Evolutionary conservation across 2,888 invertebrate species (phyloP), one percentile per base, ranked within the genome.

Genomic region (Andricus quercusramuli): DNA sequence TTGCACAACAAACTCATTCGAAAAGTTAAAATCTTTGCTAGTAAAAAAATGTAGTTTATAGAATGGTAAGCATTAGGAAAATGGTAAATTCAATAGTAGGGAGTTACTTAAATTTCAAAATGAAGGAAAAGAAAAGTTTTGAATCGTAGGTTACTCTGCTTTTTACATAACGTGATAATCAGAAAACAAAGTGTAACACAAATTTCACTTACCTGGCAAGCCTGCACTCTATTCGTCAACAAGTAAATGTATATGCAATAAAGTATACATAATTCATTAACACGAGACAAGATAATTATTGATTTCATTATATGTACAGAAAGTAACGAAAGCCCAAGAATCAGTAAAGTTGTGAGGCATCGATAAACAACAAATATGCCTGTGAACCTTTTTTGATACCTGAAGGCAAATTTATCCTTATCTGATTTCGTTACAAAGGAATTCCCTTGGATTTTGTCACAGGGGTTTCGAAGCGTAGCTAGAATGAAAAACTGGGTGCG

Each of bases 181-280:
- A 89, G 89, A 87, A 90, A 90, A 89, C 89, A 90, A 89, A 90
- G 89, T 88, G 87, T 88, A 88, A 90, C 90, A 89, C 90, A 90
- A 88, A 89, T 85, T 83, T 85, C 86, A 88, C 82, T 84, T 83
- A 82, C 85, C 86, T 87, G 88, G 86, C 88, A 85, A 88, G 82
- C 83, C 85, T 85, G 80, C 83, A 84, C 87, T 87, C 89, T 85
- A 88, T 88, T 88, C 87, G 87, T 88, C 88, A 41, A 44, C 22
- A 67, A 67, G 67, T 32, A 67, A 67, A 44, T 67, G 41, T 44
- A 67, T 20, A 44, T 67, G n/a, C 13, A 67, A 44, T 41, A 1
- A 41, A 67, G 22, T 11, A 67, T 11, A 67, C n/a, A 67, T 41
- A 44, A 44, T 11, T 41, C 5, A 67, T 68, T 47, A 13, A 44